Evolutionary conservation across 2,113 vertebrate species (phyloP).

Genomic region (Ageneiosus marmoratus): DNA sequence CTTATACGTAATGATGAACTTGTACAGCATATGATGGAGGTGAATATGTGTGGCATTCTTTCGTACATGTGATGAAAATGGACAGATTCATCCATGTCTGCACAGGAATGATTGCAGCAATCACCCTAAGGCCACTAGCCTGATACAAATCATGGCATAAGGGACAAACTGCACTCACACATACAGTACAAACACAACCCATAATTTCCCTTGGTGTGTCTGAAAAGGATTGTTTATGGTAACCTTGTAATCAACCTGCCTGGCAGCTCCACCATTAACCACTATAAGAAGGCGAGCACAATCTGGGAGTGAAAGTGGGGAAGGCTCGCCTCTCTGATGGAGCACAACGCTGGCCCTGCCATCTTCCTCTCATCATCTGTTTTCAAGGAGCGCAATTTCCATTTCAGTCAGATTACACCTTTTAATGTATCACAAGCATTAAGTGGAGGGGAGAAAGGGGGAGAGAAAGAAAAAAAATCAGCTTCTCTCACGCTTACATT

Average conservation of each 20-base stretch:
- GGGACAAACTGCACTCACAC: slow-evolving; percentile 37
- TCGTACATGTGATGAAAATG: background rate
- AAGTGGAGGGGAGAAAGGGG: slow-evolving; percentile 67
- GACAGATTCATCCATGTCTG: background rate
- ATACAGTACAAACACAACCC: slow-evolving; percentile 52
- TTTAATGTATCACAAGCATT: slow-evolving; percentile 76
- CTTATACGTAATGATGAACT: too few relatives aligned
- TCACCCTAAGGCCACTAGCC: slow-evolving; percentile 42
- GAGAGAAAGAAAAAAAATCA: slow-evolving; percentile 51
- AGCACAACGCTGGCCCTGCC: slow-evolving; percentile 64
- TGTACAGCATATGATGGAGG: background rate
- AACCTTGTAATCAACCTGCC: slow-evolving; percentile 77
- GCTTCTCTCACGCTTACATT: slow-evolving; percentile 71
- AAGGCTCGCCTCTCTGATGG: slow-evolving; percentile 62
- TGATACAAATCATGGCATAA: slow-evolving; percentile 36
- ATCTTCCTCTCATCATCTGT: slow-evolving; percentile 79
- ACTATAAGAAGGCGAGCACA: slow-evolving; percentile 72
- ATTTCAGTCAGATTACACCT: slow-evolving; percentile 84
- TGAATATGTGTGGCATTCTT: background rate
- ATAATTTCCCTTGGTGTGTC: slow-evolving; percentile 49
- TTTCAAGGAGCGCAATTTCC: slow-evolving; percentile 82
- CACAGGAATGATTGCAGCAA: slow-evolving; percentile 45
- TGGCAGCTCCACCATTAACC: slow-evolving; percentile 74
- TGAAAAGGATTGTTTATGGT: slow-evolving; percentile 77
- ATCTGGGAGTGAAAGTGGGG: slow-evolving; percentile 71